These are phyloP conservation scores for Erinaceus europaeus DNA, from an alignment of 2,113 vertebrate species.

Conservation along the genomic window DNA sequence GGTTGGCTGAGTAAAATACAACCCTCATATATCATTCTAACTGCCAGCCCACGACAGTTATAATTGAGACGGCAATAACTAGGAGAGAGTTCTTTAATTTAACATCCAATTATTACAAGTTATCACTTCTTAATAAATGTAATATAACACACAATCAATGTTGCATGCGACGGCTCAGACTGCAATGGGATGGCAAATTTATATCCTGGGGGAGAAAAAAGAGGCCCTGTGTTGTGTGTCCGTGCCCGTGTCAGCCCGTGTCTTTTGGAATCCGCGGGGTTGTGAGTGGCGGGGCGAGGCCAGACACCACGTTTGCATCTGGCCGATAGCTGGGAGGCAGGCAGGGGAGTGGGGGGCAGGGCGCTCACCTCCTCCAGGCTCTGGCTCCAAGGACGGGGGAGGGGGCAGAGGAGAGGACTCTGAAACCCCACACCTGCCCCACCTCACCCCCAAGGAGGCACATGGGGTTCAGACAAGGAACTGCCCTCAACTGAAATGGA, in stretches of 20 bases:
- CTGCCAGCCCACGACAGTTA: slow-evolving; percentile 98
- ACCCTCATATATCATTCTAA: slow-evolving; percentile 99
- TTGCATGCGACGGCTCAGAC: slow-evolving; percentile 93
- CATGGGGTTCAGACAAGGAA: too few species aligned
- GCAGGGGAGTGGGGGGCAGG: too few species aligned
- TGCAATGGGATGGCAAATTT: slow-evolving; percentile 88
- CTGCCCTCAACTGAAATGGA: too few species aligned
- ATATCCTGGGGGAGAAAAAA: slow-evolving; percentile 83
- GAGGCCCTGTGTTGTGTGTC: slow-evolving; percentile 59
- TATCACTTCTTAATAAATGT: slow-evolving; percentile 99
- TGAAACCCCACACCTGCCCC: too few species aligned
- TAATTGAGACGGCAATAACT: slow-evolving; percentile 99
- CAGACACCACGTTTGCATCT: too few species aligned
- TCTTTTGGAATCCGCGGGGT: slow-evolving; percentile 1
- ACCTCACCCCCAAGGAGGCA: too few species aligned
- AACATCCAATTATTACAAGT: slow-evolving; percentile 99
- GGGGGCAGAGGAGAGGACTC: too few species aligned
- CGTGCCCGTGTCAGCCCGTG: background rate
- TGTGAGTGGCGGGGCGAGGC: too few species aligned
- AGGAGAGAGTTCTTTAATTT: slow-evolving; percentile 99
- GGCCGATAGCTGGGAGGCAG: too few species aligned
- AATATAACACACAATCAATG: slow-evolving; percentile 99
- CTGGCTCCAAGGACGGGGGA: too few species aligned
- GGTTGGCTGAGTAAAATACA: slow-evolving; percentile 97
- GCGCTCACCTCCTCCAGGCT: too few species aligned